A percentile compares a stretch with the other conserved stretches of the same genome.
Conservation (phyloP, 2,797 vertebrate genomes). For the Scyliorhinus canicula region DNA sequence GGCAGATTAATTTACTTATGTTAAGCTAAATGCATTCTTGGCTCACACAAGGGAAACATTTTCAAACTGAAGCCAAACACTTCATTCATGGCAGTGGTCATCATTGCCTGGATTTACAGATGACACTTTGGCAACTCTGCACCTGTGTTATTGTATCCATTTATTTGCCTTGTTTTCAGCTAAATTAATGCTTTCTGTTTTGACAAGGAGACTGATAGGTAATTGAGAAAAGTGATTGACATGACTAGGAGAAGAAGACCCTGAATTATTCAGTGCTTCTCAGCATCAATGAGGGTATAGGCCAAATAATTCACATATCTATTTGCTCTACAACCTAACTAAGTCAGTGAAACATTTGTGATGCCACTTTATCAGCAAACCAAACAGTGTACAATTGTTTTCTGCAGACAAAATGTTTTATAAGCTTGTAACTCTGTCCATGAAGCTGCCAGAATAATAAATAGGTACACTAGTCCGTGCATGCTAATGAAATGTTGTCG, state of each 20-base stretch:
- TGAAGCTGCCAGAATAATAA: conserved; percentile 99
- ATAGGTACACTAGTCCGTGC: conserved; percentile 94
- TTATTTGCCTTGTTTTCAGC: conserved; percentile 77
- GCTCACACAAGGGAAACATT: conserved; percentile 76
- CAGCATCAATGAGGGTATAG: conserved; percentile 72
- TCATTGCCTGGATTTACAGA: conserved; percentile 81
- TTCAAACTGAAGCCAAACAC: conserved; percentile 81
- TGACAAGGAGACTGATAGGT: conserved; percentile 74
- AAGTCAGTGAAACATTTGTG: conserved; percentile 71
- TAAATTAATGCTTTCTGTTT: conserved; percentile 75
- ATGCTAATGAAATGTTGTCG: conserved; percentile 99
- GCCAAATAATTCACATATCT: conserved; percentile 73
- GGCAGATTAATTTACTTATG: conserved; percentile 83
- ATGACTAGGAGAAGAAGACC: conserved; percentile 71
- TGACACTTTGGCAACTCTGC: conserved; percentile 70
- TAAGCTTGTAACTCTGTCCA: conserved; percentile 92
- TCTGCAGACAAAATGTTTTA: conserved; percentile 86
- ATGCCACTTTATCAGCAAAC: conserved; percentile 90
- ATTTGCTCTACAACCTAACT: conserved; percentile 82
- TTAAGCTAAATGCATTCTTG: conserved; percentile 96
- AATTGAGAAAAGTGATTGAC: conserved; percentile 82
- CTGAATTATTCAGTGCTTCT: conserved; percentile 76
- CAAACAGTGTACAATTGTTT: conserved; percentile 84
- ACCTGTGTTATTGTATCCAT: conserved; percentile 70
- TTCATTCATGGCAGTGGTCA: conserved; percentile 85